Evolutionary conservation across 2,888 invertebrate genomes (phyloP), one percentile per base, ranked within the genome.

Genomic region (Iphiclides podalirius): DNA sequence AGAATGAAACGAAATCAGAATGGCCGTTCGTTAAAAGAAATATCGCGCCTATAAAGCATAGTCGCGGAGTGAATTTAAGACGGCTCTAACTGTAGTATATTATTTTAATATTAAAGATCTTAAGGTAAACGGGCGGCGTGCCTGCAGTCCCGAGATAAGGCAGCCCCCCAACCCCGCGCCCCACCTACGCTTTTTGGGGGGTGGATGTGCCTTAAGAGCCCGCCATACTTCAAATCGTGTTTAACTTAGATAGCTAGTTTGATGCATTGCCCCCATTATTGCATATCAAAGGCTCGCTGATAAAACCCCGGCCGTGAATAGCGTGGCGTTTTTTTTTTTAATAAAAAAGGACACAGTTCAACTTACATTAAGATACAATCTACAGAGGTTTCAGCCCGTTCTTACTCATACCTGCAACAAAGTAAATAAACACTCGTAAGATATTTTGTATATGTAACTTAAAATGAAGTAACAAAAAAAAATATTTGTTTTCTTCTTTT

Each of bases 51-150:
- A 80, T 84, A 81, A 80, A 79, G 62, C 72, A 80, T 71, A 53
- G 60, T 60, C 54, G 59, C 64, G 62, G 64, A 65, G 60, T 75
- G 71, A 62, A 70, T 78, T 79, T 73, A 75, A 80, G 69, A 59
- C 64, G 70, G 79, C 71, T 82, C 77, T 79, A 82, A 83, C 75
- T 81, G 79, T 81, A 78, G 71, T 85, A 80, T 84, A 80, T 85
- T 86, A 83, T 86, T 87, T 31, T 84, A 86, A 86, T 88, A 88
- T 87, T 87, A 87, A 85, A 86, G 83, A 86, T 87, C 84, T 85
- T 83, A 86, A 88, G 88, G 87, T 88, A 83, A 84, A 75, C 80
- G 84, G 74, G 80, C 61, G 76, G 71, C 76, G 80, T 72, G 89
- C 81, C 89, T 89, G 89, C 89, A 87, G 75, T 84, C 80, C 73